Evolutionary conservation across 2,797 vertebrate species (phyloP).

Genomic region (Neostethus bicornis): DNA sequence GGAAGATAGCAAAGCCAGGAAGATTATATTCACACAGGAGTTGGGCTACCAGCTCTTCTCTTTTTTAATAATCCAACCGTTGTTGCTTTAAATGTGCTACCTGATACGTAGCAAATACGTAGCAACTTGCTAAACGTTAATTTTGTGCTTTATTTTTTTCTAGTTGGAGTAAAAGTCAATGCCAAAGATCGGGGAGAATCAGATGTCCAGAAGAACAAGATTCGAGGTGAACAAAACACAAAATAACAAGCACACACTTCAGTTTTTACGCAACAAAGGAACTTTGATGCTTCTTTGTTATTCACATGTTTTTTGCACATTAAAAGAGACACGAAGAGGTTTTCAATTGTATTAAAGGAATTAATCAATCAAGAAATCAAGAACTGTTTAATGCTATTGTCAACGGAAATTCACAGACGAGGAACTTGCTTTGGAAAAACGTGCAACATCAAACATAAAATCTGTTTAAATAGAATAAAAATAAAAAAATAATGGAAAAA

Average conservation of each 20-base stretch:
- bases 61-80: not conserved
- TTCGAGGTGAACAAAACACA: conserved; percentile 70
- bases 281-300: no score
- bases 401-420: no score
- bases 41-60: conserved; percentile 10
- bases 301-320: no score
- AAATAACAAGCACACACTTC: not conserved
- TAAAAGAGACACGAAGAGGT: no score
- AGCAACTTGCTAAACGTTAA: conserved; percentile 5
- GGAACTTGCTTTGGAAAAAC: no score
- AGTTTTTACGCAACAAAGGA: not conserved
- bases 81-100: not conserved
- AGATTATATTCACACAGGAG: conserved; percentile 13
- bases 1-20: no score
- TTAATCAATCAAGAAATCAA: no score
- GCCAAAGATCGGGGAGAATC: conserved; percentile 79
- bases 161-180: conserved; percentile 84
- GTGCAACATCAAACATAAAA: no score
- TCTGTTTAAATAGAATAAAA: no score
- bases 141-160: conserved; percentile 48
- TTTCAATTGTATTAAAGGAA: no score
- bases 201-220: conserved; percentile 84
- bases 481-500: no score
- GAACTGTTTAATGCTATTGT: no score
- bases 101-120: not conserved